phyloP scores from a whole-genome alignment of 2,113 vertebrate genomes.

The Dasyornis broadbenti region DNA sequence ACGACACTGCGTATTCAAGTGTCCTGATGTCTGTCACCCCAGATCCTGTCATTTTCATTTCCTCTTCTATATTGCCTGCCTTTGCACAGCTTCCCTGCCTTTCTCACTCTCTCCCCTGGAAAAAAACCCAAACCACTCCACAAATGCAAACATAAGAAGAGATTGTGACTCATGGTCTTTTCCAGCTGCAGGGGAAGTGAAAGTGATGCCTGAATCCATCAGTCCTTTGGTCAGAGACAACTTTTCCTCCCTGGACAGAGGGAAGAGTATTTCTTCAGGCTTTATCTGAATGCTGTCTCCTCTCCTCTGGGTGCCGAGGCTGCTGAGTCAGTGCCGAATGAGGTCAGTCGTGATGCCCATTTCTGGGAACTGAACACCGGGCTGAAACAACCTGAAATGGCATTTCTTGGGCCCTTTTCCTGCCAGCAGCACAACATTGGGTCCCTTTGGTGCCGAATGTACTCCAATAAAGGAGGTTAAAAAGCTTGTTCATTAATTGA shows the following conservation, averaged over 20 bases:
- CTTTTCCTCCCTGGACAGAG: neutral
- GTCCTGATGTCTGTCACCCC: neutral
- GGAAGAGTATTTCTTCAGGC: neutral
- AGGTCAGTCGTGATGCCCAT: constrained; percentile 42
- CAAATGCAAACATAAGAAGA: neutral
- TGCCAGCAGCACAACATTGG: constrained; percentile 54
- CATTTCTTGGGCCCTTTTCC: constrained; percentile 48
- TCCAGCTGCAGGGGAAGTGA: neutral
- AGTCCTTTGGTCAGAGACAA: neutral
- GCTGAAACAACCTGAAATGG: constrained; percentile 55
- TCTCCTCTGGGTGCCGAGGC: neutral
- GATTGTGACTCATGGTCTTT: neutral
- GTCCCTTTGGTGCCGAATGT: constrained; percentile 61
- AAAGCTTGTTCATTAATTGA: constrained; percentile 78
- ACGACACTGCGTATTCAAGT: neutral
- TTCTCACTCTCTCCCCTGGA: neutral
- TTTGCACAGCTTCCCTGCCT: neutral
- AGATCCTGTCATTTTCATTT: neutral
- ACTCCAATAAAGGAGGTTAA: constrained; percentile 79
- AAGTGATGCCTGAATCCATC: neutral
- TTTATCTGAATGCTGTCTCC: neutral
- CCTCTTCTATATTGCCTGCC: neutral
- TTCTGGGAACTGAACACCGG: constrained; percentile 28
- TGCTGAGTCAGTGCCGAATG: constrained; percentile 55
- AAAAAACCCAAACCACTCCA: neutral